phyloP scores from a whole-genome alignment of 2,888 invertebrate genomes.

The Antheraea assamensis region DNA sequence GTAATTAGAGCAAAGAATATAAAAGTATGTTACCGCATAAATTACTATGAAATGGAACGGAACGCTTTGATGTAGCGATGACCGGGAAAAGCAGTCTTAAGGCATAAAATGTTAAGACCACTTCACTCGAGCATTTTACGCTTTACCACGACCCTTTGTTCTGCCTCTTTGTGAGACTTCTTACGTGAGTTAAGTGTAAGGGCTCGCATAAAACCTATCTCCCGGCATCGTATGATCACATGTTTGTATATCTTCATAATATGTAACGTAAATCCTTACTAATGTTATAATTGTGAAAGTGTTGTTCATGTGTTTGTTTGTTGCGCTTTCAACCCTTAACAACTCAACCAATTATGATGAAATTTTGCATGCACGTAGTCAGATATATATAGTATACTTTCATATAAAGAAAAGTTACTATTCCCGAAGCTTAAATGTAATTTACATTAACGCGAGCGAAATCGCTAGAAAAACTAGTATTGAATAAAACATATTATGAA shows the following conservation, averaged over 20 bases:
- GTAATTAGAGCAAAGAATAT: not conserved
- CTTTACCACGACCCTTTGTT: slow-evolving; percentile 12
- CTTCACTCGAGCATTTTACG: slow-evolving; percentile 5
- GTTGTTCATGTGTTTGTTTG: no score
- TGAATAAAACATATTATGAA: no score
- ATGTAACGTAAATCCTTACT: no score
- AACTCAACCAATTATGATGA: no score
- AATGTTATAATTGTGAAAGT: no score
- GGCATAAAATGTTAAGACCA: not conserved
- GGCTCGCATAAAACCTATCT: not conserved
- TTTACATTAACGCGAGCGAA: no score
- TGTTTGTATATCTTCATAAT: not conserved
- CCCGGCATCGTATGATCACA: not conserved
- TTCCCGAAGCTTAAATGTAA: no score
- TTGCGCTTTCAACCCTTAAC: no score
- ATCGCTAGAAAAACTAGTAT: no score
- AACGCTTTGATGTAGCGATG: slow-evolving; percentile 5
- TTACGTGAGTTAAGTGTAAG: slow-evolving; percentile 5
- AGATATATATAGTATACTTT: no score
- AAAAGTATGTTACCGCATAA: not conserved
- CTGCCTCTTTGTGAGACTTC: not conserved
- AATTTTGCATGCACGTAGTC: no score
- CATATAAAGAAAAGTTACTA: no score
- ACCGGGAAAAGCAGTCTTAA: slow-evolving; percentile 3
- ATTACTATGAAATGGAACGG: not conserved